phyloP scores from a whole-genome alignment of 2,888 invertebrate genomes.

The Ectropis crepuscularia region DNA sequence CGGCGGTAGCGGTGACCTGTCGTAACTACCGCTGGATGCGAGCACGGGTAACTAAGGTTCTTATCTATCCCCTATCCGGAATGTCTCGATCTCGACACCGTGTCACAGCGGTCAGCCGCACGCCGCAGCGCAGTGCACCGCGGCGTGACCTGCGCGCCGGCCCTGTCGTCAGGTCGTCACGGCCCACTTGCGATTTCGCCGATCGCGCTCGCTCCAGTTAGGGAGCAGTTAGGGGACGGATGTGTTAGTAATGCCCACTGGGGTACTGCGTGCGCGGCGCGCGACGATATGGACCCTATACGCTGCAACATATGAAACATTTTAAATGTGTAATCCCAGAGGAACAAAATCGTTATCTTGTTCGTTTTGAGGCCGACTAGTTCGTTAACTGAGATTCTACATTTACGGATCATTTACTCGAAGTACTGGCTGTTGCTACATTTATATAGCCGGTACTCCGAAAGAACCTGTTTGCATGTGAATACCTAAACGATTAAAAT shows the following conservation, averaged over 20 bases:
- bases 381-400: constrained; percentile 31
- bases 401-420: neutral
- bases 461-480: too few species aligned
- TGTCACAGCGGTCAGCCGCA: too few species aligned
- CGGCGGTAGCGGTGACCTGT: too few species aligned
- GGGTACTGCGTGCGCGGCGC: constrained; percentile 4
- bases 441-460: too few species aligned
- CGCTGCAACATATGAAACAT: constrained; percentile 1
- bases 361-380: constrained; percentile 57
- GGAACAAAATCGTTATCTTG: constrained; percentile 56
- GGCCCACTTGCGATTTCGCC: constrained; percentile 33
- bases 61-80: too few species aligned
- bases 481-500: too few species aligned
- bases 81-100: too few species aligned
- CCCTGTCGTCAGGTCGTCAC: constrained; percentile 31
- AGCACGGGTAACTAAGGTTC: too few species aligned
- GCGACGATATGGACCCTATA: constrained; percentile 4
- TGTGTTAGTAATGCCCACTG: constrained; percentile 25
- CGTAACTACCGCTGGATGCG: too few species aligned
- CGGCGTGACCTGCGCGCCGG: neutral
- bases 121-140: too few species aligned
- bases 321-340: constrained; percentile 33
- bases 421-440: too few species aligned
- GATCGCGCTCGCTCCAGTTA: constrained; percentile 38
- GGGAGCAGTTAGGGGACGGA: constrained; percentile 29